Evolutionary conservation across 2,113 vertebrate species (phyloP).

Genomic region (Corythornis vintsioides): DNA sequence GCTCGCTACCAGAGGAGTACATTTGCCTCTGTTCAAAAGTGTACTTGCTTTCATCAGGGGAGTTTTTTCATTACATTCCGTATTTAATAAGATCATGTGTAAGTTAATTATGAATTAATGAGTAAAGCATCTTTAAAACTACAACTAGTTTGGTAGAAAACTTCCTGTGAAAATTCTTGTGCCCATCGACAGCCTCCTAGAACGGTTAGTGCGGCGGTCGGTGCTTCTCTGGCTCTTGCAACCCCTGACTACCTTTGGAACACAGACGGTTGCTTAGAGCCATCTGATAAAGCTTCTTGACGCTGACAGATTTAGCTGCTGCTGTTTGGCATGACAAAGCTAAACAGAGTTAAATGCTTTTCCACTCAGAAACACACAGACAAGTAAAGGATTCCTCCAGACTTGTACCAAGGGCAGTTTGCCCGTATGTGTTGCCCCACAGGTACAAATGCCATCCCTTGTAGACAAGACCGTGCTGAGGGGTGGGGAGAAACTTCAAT

Average conservation of each 20-base stretch:
- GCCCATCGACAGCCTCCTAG: neutral
- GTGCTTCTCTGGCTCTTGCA: neutral
- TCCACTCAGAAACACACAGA: neutral
- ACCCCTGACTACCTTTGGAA: neutral
- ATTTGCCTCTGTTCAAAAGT: neutral
- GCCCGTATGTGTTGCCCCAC: neutral
- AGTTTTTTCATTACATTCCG: neutral
- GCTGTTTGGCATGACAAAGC: neutral
- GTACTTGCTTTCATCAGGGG: neutral
- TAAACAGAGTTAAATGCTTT: neutral
- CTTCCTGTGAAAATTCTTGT: neutral
- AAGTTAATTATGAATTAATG: neutral
- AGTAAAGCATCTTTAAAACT: neutral
- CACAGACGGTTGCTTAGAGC: neutral
- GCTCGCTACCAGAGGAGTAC: neutral
- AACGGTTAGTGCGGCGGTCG: neutral
- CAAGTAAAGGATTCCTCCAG: neutral
- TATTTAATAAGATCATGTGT: neutral
- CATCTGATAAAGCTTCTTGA: neutral
- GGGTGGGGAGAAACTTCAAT: neutral
- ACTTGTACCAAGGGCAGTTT: neutral
- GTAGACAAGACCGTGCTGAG: neutral
- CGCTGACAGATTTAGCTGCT: neutral
- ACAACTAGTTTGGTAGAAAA: neutral
- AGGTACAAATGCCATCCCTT: neutral